Evolutionary conservation across 2,888 invertebrate species (phyloP), one percentile per base, ranked within the genome.

Genomic region (Agrotis clavis): DNA sequence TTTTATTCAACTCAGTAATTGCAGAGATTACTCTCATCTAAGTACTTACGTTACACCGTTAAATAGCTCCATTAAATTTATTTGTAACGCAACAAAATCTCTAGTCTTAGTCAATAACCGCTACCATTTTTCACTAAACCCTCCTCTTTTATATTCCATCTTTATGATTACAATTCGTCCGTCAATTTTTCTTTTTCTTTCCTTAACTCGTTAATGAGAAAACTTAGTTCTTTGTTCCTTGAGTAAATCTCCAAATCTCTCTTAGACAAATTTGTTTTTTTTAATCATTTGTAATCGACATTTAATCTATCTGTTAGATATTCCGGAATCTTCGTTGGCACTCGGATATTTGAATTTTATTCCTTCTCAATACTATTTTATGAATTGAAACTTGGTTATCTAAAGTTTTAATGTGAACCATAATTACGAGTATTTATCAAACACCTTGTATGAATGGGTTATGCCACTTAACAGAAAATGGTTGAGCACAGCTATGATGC

Each of bases 291-390:
- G 41, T 62, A 47, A 67, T 51, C 54, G 57, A 54, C 68, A 62
- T 74, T 74, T 74, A 73, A 80, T 70, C 62, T 66, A 60, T 68
- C 81, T 78, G 80, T 86, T 90, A 82, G 86, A 85, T 88, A 90
- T 88, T 88, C 88, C 60, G 63, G 74, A 71, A 81, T 84, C 74
- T 77, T 72, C 80, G 81, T 77, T 79, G 80, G 74, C 82, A 81
- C 84, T 82, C 79, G 45, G 48, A 78, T 66, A 87, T 89, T 90
- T 86, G 85, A 83, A 89, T 87, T 84, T 86, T 74, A 86, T 88
- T 86, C 75, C 71, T 71, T 78, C 81, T 76, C 59, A 35, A 68
- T 69, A 60, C 51, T 75, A 80, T 82, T 83, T 81, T 86, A 83
- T 79, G 67, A 81, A 81, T 73, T 77, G 21, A n/a, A 60, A 61